A percentile compares a stretch with the other conserved stretches of the same genome.
phyloP scores from a whole-genome alignment of 2,888 invertebrate genomes.

The Coleophora deauratella region DNA sequence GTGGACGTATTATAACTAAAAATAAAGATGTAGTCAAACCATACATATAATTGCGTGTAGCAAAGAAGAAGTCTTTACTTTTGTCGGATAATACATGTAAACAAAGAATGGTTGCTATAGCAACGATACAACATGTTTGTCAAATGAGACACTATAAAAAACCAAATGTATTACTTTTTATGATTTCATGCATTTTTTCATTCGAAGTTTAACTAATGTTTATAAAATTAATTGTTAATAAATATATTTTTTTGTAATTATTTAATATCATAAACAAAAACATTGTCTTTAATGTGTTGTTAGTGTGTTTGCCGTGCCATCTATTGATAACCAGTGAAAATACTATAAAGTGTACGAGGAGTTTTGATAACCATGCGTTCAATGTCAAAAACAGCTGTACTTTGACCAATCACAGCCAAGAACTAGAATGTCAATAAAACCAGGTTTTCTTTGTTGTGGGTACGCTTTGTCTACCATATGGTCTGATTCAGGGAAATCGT shows the following conservation, averaged over 20 bases:
- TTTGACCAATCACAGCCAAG: slow-evolving; percentile 42
- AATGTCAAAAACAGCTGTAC: slow-evolving; percentile 69
- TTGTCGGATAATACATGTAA: slow-evolving; percentile 20
- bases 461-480: slow-evolving; percentile 61
- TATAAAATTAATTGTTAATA: no score
- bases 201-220: not conserved
- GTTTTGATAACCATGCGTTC: slow-evolving; percentile 11
- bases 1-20: no score
- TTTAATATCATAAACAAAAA: no score
- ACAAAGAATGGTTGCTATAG: slow-evolving; percentile 42
- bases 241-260: no score
- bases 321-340: slow-evolving; percentile 22
- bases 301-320: slow-evolving; percentile 41
- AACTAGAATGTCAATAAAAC: slow-evolving; percentile 40
- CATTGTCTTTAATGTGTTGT: slow-evolving; percentile 27
- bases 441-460: slow-evolving; percentile 36
- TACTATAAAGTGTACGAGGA: slow-evolving; percentile 1
- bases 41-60: slow-evolving; percentile 11
- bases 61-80: slow-evolving; percentile 7
- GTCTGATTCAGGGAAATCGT: slow-evolving; percentile 30
- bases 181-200: not conserved
- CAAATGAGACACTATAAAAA: slow-evolving; percentile 15
- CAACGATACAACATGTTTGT: slow-evolving; percentile 21
- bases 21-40: not conserved
- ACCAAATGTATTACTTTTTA: slow-evolving; percentile 10